Base-by-base conservation (phyloP, 1,140 invertebrate genomes). In the Temnothorax curvispinosus region DNA sequence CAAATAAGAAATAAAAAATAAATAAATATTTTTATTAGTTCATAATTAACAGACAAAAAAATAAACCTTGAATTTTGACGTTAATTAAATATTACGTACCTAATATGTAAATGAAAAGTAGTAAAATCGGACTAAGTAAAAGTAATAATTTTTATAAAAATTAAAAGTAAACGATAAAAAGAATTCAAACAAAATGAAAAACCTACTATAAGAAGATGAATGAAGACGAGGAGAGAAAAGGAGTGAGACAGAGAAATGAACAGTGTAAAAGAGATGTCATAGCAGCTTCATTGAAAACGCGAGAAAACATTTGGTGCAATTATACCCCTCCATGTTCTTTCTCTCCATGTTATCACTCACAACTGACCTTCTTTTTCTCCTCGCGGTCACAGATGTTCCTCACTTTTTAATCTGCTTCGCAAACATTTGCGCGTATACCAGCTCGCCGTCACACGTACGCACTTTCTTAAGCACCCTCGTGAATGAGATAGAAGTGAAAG, bases 291-390 rank as follows among this genome's bases (percentile, higher is more conserved):
- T 77, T 72, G 76, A 76, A 27, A 90, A 87, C 74, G 67, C 62
- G 54, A 86, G 84, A 81, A 54, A 76, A 80, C 76, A 89, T 89
- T 82, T 58, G 65, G 84, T 88, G 85, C 90, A 90, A 90, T 90
- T 90, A 91, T 89, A 89, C n/a, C 67, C 58, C 85, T 72, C 72
- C 69, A 35, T 32, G 11, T 60, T 72, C 60, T 74, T 82, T 80
- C 47, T 18, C 35, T 64, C 32, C 21, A 15, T 44, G 50, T 32
- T 85, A 41, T 35, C 52, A 35, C 13, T 41, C 15, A 21, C 15
- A 6, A 13, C 7, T 67, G 27, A 54, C 67, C 64, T 44, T 60
- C 44, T 78, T 52, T 80, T 72, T 32, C 41, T 4, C 50, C 44
- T 15, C 18, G 47, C 50, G 27, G 54, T 35, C 86, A 27, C 1